Evolutionary conservation across 2,113 vertebrate species (phyloP).

Genomic region (Dasypus novemcinctus): DNA sequence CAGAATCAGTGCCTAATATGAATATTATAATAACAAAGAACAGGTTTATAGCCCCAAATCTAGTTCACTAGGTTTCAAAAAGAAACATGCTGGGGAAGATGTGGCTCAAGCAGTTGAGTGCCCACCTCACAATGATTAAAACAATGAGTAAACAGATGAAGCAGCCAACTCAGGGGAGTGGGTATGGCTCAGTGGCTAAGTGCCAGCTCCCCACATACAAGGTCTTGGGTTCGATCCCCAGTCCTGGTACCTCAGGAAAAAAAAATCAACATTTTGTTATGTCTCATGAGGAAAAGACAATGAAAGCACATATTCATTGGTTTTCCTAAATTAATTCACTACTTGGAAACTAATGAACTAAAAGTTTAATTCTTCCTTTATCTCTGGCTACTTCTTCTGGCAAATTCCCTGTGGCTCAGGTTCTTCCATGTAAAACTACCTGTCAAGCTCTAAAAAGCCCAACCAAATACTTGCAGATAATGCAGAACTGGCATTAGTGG

Average conservation of each 20-base stretch:
- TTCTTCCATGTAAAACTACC: slow-evolving; percentile 19
- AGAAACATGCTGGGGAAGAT: too few relatives aligned
- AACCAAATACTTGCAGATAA: neutral
- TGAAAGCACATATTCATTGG: neutral
- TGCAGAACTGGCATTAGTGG: neutral
- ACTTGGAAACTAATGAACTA: slow-evolving; percentile 24
- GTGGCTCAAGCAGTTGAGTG: too few relatives aligned
- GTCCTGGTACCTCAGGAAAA: too few relatives aligned
- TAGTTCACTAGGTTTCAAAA: neutral
- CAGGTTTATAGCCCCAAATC: neutral
- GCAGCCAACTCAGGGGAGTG: too few relatives aligned
- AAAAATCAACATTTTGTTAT: neutral
- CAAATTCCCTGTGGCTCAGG: neutral
- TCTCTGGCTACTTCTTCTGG: slow-evolving; percentile 55
- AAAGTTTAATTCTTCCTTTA: neutral
- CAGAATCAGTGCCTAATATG: neutral
- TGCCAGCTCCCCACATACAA: too few relatives aligned
- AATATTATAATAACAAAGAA: neutral
- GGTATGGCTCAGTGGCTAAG: too few relatives aligned
- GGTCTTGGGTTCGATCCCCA: too few relatives aligned
- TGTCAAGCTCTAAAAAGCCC: neutral
- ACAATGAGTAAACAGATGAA: too few relatives aligned
- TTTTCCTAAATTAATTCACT: slow-evolving; percentile 21
- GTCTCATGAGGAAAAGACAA: slow-evolving; percentile 9
- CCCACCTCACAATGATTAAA: too few relatives aligned